These are phyloP conservation scores for Tyrannus savana DNA, from an alignment of 2,113 vertebrate species.

Conservation along the genomic window DNA sequence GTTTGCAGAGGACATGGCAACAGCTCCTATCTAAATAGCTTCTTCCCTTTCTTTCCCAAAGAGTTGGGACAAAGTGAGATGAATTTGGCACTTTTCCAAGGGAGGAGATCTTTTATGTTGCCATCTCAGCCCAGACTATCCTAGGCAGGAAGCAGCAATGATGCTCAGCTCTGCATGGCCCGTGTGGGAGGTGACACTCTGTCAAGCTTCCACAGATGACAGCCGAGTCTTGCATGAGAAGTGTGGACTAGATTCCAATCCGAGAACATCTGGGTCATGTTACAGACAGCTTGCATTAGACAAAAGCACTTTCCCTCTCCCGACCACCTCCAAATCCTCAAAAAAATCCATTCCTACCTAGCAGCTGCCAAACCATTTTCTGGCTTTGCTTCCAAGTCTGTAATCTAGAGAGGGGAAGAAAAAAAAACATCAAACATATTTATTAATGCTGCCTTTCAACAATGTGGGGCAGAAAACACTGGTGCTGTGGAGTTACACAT, in stretches of 20 bases:
- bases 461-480: neutral
- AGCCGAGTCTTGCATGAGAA: neutral
- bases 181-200: neutral
- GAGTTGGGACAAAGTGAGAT: neutral
- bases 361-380: constrained; percentile 78
- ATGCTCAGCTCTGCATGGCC: neutral
- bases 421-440: neutral
- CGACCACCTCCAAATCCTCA: neutral
- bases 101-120: neutral
- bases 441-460: neutral
- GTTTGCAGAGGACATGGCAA: neutral
- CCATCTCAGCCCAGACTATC: neutral
- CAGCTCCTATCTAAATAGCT: neutral
- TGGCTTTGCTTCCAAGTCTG: constrained; percentile 80
- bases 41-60: neutral
- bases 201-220: neutral
- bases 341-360: constrained; percentile 76
- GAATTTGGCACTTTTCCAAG: neutral
- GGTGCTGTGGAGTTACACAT: neutral
- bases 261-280: constrained; percentile 3
- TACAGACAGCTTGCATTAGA: neutral
- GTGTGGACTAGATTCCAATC: neutral
- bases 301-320: constrained; percentile 2
- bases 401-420: constrained; percentile 71
- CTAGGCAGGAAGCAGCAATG: neutral